A percentile compares a stretch with the other conserved stretches of the same genome.
phyloP scores from a whole-genome alignment of 2,113 vertebrate species.

The Misgurnus mizolepis region DNA sequence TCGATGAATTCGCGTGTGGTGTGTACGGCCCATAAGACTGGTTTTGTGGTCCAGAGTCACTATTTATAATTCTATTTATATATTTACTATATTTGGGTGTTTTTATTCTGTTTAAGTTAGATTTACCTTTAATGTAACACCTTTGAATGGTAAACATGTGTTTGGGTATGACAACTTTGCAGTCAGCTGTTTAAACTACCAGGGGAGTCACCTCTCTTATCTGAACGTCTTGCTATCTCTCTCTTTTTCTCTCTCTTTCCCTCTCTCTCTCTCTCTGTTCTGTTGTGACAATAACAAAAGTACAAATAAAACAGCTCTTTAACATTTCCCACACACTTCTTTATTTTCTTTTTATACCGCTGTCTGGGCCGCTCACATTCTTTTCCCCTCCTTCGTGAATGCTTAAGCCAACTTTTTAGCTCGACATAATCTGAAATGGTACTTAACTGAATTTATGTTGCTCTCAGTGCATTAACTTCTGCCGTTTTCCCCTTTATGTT shows the following conservation, averaged over 20 bases:
- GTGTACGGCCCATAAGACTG: too few relatives aligned
- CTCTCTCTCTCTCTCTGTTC: constrained; percentile 48
- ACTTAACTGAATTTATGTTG: constrained; percentile 81
- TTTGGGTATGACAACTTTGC: constrained; percentile 5
- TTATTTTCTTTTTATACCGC: constrained; percentile 31
- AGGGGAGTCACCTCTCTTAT: too few relatives aligned
- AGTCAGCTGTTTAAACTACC: constrained; percentile 26
- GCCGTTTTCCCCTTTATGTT: constrained; percentile 66
- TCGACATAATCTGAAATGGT: constrained; percentile 78
- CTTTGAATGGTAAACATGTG: not conserved
- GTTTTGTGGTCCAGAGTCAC: too few relatives aligned
- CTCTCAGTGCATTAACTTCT: constrained; percentile 77
- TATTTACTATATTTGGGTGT: too few relatives aligned
- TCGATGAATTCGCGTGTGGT: too few relatives aligned
- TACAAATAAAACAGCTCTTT: constrained; percentile 60
- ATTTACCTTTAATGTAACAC: not conserved
- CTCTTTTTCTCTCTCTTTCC: constrained; percentile 62
- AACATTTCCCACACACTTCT: constrained; percentile 30
- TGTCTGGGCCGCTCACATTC: not conserved
- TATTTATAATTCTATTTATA: too few relatives aligned
- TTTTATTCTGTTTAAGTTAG: not conserved
- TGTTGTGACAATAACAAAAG: constrained; percentile 14
- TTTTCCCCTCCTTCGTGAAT: constrained; percentile 51
- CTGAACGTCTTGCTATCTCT: not conserved
- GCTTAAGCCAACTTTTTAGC: constrained; percentile 73